Conservation (phyloP, 1,140 invertebrate genomes). For the Sitobion miscanthi region DNA sequence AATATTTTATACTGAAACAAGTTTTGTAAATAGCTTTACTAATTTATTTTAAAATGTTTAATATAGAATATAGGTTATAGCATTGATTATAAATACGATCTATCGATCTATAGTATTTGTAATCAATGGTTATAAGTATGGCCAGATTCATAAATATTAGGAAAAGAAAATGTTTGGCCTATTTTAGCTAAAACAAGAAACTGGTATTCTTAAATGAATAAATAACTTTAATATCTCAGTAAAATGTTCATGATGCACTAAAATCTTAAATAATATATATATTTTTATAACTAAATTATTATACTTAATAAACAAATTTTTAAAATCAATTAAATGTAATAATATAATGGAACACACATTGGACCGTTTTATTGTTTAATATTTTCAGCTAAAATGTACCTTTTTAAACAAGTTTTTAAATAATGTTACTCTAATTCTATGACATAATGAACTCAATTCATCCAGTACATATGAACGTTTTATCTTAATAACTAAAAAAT, state of each 20-base stretch:
- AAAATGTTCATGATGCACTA: too few relatives aligned
- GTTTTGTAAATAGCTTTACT: neutral
- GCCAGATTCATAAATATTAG: neutral
- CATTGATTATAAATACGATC: too few relatives aligned
- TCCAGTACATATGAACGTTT: neutral
- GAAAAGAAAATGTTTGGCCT: neutral
- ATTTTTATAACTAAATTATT: too few relatives aligned
- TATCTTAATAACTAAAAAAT: neutral
- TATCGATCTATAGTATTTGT: too few relatives aligned
- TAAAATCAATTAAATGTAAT: neutral
- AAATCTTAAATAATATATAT: neutral
- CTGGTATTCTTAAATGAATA: neutral
- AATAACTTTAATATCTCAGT: neutral
- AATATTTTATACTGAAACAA: neutral
- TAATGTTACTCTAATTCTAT: neutral
- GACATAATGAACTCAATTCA: neutral
- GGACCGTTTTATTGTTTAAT: neutral
- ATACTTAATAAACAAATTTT: neutral
- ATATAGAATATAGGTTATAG: neutral
- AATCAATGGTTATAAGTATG: neutral
- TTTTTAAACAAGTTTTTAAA: neutral
- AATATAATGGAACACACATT: neutral
- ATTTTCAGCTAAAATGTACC: neutral
- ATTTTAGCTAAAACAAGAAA: neutral
- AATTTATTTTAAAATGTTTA: conserved; percentile 2